Evolutionary conservation across 2,888 invertebrate genomes (phyloP), one percentile per base, ranked within the genome.

Genomic region (Oxytorus armatus): DNA sequence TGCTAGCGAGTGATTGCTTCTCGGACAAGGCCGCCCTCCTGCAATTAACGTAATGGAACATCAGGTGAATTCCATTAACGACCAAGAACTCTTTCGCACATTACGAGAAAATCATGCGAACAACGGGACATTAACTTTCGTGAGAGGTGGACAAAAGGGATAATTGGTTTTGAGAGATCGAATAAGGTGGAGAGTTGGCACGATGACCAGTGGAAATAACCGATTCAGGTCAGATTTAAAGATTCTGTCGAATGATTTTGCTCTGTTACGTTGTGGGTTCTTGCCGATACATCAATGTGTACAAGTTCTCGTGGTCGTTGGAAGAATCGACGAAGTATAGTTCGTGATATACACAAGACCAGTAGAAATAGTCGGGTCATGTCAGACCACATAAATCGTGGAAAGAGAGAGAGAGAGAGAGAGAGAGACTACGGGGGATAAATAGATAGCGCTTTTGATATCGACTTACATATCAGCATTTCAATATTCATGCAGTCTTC

Each of bases 361-460:
- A 76, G 75, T 68, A 42, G 51, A 51, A 61, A 68, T 21, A 76
- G 42, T 21, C 33, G 29, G 69, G 44, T 76, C 11, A 61, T 51
- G 61, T 53, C 61, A 69, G 69, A 61, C 53, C 42, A 44, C 23
- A 4, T 29, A 47, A 29, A 29, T 36, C 1, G 7, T 29, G 63
- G 4, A 1, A 14, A 57, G 11, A 8, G 42, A 39, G 21, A 10
- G 36, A 36, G 21, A 8, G 7, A 23, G 14, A 44, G 21, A 16
- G 16, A 21, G 14, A 55, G 47, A 16, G 33, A 51, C 16, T 33
- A 16, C 55, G 33, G 0, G 53, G 53, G 33, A 14, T 29, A 65
- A 65, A 44, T 55, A 65, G 44, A 65, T 44, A 55, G 55, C 36
- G 5, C 1, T 36, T 7, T 8, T 8, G 36, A 36, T 3, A 3